Conservation (phyloP, 2,888 invertebrate genomes). For the Tinea semifulvella region DNA sequence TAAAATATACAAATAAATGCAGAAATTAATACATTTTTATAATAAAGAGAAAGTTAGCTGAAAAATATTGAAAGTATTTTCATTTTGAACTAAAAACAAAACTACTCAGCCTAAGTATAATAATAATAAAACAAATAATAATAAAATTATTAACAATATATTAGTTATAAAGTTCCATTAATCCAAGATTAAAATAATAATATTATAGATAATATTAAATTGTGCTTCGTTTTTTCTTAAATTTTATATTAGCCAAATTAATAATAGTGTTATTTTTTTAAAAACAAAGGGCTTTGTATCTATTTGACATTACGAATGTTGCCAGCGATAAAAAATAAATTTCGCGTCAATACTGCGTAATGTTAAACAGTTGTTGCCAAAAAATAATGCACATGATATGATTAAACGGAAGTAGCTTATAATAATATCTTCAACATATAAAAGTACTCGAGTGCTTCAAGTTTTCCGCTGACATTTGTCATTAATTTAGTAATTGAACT, state of each 20-base stretch:
- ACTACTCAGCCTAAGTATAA: slow-evolving; percentile 36
- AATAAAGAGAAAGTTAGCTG: too few relatives aligned
- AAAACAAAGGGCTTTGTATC: not conserved
- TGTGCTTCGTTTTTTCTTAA: slow-evolving; percentile 57
- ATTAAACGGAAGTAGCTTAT: slow-evolving; percentile 58
- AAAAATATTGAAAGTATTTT: slow-evolving; percentile 40
- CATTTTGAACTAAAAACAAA: slow-evolving; percentile 31
- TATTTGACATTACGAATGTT: slow-evolving; percentile 24
- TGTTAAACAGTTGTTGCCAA: slow-evolving; percentile 27
- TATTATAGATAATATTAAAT: slow-evolving; percentile 50
- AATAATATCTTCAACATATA: slow-evolving; percentile 56
- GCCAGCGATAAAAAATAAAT: slow-evolving; percentile 30
- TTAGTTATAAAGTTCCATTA: slow-evolving; percentile 50
- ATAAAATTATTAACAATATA: slow-evolving; percentile 65
- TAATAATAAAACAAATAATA: slow-evolving; percentile 45
- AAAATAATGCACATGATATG: slow-evolving; percentile 38
- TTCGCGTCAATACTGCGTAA: slow-evolving; percentile 18
- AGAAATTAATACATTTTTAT: slow-evolving; percentile 35
- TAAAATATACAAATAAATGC: slow-evolving; percentile 64
- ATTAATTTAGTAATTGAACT: too few relatives aligned
- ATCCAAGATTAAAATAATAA: too few relatives aligned
- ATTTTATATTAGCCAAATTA: slow-evolving; percentile 61
- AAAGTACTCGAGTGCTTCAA: too few relatives aligned
- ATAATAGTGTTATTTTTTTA: slow-evolving; percentile 16
- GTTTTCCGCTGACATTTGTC: too few relatives aligned